phyloP scores from a whole-genome alignment of 2,113 vertebrate species.

The Hippocampus barbouri region DNA sequence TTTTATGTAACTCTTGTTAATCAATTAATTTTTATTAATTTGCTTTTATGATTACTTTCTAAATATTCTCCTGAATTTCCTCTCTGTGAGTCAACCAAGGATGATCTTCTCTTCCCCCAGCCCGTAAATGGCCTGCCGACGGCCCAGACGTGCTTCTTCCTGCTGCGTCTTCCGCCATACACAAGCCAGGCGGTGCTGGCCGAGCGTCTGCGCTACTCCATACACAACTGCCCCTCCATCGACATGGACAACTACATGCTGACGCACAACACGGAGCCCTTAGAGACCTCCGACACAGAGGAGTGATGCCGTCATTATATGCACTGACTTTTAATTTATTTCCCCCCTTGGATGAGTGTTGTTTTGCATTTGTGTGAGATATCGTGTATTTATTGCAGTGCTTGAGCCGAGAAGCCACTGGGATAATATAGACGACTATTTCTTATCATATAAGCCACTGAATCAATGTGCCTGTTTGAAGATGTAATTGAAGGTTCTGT shows the following conservation, averaged over 20 bases:
- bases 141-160: slow-evolving; percentile 81
- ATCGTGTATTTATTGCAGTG: slow-evolving; percentile 58
- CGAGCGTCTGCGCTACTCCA: slow-evolving; percentile 78
- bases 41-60: not conserved
- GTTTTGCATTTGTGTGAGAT: slow-evolving; percentile 51
- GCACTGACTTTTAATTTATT: slow-evolving; percentile 68
- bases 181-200: slow-evolving; percentile 74
- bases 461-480: slow-evolving; percentile 61
- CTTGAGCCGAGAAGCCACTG: slow-evolving; percentile 45
- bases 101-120: slow-evolving; percentile 34
- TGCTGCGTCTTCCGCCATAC: slow-evolving; percentile 77
- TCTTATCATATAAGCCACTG: slow-evolving; percentile 47
- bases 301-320: slow-evolving; percentile 72
- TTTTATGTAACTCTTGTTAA: no score
- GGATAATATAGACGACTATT: slow-evolving; percentile 32
- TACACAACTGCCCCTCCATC: slow-evolving; percentile 80
- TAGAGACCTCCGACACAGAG: slow-evolving; percentile 72
- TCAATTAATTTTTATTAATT: no score
- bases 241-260: slow-evolving; percentile 85
- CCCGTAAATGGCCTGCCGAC: slow-evolving; percentile 78
- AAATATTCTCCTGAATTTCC: not conserved
- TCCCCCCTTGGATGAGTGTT: slow-evolving; percentile 41
- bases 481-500: slow-evolving; percentile 52
- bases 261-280: slow-evolving; percentile 75
- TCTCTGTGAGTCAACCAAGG: not conserved